Evolutionary conservation across 2,888 invertebrate species (phyloP).

Genomic region (Galerucella pusilla): DNA sequence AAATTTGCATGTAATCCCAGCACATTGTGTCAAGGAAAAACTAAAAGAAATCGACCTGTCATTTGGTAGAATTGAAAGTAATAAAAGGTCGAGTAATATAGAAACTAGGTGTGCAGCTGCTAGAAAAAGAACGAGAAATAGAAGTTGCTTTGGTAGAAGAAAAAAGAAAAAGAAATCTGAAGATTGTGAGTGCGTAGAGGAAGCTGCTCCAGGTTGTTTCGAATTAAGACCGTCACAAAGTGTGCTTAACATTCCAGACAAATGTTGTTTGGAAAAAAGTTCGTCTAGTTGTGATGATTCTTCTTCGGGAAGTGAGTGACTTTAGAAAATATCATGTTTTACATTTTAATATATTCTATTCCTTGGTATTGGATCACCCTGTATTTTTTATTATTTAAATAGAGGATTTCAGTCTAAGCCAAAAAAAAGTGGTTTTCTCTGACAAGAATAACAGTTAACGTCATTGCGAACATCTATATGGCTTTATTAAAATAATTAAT

Average conservation of each 20-base stretch:
- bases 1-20: slow-evolving; percentile 47
- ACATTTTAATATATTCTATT: too few relatives aligned
- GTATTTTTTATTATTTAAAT: too few relatives aligned
- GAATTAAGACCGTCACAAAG: neutral
- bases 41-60: slow-evolving; percentile 44
- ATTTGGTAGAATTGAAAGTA: slow-evolving; percentile 28
- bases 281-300: neutral
- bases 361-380: too few relatives aligned
- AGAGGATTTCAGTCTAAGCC: too few relatives aligned
- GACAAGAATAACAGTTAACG: too few relatives aligned
- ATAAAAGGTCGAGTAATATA: neutral
- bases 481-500: too few relatives aligned
- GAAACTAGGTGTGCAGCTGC: neutral
- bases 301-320: neutral
- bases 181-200: neutral
- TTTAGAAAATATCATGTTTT: neutral
- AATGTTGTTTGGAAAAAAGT: neutral
- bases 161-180: neutral
- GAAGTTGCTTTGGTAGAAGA: neutral
- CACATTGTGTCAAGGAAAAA: slow-evolving; percentile 45
- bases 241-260: neutral
- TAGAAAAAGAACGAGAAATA: neutral
- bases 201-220: neutral
- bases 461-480: too few relatives aligned
- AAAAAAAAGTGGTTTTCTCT: too few relatives aligned